These are phyloP conservation scores for Falco cherrug DNA, from an alignment of 2,797 vertebrate genomes.

Conservation along the genomic window DNA sequence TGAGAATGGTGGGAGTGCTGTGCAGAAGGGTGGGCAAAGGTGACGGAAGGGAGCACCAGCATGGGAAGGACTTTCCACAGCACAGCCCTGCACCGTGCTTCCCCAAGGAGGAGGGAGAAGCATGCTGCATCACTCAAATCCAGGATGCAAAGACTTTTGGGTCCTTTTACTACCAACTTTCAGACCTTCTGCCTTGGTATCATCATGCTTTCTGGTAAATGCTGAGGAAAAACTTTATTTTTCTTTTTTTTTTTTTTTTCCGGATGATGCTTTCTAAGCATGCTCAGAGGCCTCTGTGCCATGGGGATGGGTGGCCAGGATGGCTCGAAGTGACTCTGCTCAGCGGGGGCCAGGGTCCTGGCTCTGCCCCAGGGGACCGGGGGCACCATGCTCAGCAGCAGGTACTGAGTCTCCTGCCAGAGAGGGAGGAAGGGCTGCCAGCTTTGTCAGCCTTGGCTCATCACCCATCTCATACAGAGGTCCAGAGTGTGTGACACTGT, in stretches of 20 bases:
- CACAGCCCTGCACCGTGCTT: rapidly evolving
- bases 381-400: not conserved
- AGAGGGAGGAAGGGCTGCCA: not conserved
- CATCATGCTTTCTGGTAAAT: not conserved
- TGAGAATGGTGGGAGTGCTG: rapidly evolving
- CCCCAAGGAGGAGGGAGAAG: not conserved
- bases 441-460: not conserved
- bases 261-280: not conserved
- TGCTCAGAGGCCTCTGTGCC: not conserved
- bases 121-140: not conserved
- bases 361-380: not conserved
- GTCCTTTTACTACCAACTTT: not conserved
- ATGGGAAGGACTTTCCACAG: rapidly evolving
- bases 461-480: rapidly evolving
- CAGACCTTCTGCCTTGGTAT: not conserved
- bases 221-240: not conserved
- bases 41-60: not conserved
- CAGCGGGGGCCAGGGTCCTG: not conserved
- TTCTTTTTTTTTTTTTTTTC: not conserved
- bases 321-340: not conserved
- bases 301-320: not conserved
- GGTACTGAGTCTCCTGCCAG: not conserved
- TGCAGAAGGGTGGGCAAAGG: not conserved
- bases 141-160: not conserved
- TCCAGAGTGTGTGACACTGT: no score